Conservation (phyloP, 64 coral and sea anemone species). For the Platygyra sinensis region DNA sequence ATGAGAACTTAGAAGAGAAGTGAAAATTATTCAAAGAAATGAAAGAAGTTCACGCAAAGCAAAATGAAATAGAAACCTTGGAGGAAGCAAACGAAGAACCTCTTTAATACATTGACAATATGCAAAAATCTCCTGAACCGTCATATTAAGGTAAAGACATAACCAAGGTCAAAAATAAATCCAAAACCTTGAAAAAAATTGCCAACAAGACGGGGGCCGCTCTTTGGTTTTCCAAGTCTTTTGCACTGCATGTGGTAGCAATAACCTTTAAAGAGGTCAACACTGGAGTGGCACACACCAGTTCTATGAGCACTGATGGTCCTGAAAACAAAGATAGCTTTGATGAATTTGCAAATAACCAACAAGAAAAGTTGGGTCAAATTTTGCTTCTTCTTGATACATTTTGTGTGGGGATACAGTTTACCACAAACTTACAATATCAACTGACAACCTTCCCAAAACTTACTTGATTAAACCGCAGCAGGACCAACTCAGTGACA, state of each 20-base stretch:
- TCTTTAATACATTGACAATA: no score
- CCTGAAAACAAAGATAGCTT: not conserved
- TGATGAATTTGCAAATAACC: constrained; percentile 4
- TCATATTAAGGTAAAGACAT: constrained; percentile 39
- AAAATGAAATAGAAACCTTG: no score
- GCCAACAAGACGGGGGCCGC: constrained; percentile 14
- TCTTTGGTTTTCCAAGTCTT: constrained; percentile 62
- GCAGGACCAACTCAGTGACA: constrained; percentile 20
- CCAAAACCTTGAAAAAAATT: constrained; percentile 56
- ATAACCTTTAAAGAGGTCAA: constrained; percentile 37
- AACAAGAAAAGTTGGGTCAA: constrained; percentile 44
- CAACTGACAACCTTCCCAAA: no score
- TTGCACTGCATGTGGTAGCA: constrained; percentile 43
- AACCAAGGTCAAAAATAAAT: constrained; percentile 45
- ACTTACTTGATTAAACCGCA: no score
- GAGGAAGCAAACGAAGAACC: no score
- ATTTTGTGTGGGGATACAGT: no score
- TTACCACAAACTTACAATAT: no score
- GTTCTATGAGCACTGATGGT: not conserved
- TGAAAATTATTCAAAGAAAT: no score
- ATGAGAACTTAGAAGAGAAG: no score
- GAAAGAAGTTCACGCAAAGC: no score
- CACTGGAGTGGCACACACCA: constrained; percentile 14
- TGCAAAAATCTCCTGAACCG: no score
- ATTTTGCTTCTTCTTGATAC: constrained; percentile 53